Conservation (phyloP, 2,888 invertebrate species). For the Torymus auratus region DNA sequence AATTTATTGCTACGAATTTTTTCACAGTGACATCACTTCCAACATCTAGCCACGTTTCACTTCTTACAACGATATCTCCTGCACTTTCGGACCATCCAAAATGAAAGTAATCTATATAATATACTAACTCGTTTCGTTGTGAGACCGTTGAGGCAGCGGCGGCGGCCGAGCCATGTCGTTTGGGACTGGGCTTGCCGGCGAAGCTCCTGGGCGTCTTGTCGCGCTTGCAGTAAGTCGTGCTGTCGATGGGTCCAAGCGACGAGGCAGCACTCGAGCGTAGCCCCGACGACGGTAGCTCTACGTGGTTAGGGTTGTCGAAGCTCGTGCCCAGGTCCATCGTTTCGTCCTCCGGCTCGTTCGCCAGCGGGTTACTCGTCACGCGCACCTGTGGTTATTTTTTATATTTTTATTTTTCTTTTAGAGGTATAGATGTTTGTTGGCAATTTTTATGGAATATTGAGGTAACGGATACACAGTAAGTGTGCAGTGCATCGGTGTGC, state of each 20-base stretch:
- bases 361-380: slow-evolving; percentile 87
- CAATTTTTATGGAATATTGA: too few relatives aligned
- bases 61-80: too few relatives aligned
- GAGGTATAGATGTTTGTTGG: too few relatives aligned
- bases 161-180: slow-evolving; percentile 59
- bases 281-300: slow-evolving; percentile 81
- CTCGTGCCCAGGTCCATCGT: slow-evolving; percentile 80
- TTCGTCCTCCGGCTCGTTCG: slow-evolving; percentile 76
- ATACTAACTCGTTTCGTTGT: slow-evolving; percentile 72
- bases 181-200: slow-evolving; percentile 59
- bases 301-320: slow-evolving; percentile 86
- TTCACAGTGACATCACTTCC: too few relatives aligned
- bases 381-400: slow-evolving; percentile 79
- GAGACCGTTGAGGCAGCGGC: slow-evolving; percentile 59
- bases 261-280: slow-evolving; percentile 43
- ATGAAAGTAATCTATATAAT: too few relatives aligned
- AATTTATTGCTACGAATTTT: too few relatives aligned
- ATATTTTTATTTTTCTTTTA: background rate
- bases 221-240: slow-evolving; percentile 85
- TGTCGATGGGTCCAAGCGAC: slow-evolving; percentile 78
- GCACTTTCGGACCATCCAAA: too few relatives aligned
- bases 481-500: too few relatives aligned
- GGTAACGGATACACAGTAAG: too few relatives aligned
- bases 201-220: slow-evolving; percentile 74
- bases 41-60: too few relatives aligned